Evolutionary conservation across 2,888 invertebrate genomes (phyloP), one percentile per base, ranked within the genome.

Genomic region (Ichneumon xanthorius): DNA sequence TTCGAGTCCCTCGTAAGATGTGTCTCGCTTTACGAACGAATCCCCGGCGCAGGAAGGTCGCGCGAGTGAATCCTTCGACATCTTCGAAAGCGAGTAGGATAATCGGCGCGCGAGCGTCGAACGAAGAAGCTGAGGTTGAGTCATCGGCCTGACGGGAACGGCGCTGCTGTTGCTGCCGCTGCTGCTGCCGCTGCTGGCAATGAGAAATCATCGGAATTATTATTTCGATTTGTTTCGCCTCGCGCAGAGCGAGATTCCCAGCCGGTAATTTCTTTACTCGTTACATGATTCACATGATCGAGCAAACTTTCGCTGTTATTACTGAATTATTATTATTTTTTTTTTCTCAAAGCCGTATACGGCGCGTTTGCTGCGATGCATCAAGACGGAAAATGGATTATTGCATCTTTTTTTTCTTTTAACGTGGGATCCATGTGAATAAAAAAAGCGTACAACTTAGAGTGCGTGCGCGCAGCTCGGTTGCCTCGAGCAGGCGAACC

Each of bases 31-130:
- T 14, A 37, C 26, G 70, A 61, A 70, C 58, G 78, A 61, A 48
- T 70, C 4, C 30, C 53, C 67, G 70, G 30, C 30, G 58, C 78
- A 70, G 61, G 61, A 61, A 70, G 78, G 70, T 30, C 70, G 48
- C 26, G 61, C n/a, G 50, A 48, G 63, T 65, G 80, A 80, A 65
- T 80, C 71, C 58, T 80, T 72, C 19, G 63, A 33, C 16, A 71
- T 30, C n/a, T 53, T 80, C 26, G 80, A 37, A 50, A 72, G 65
- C 45, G 63, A 40, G 22, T 65, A 53, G 48, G 71, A 65, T 53
- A 80, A 63, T 72, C 45, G 71, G 40, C 26, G 37, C 9, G 80
- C 71, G 40, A 71, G 61, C 72, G 48, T 63, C 22, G 37, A 22
- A 40, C 45, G 71, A 37, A 37, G 45, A 65, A 16, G 72, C 45